These are phyloP conservation scores for Acinonyx jubatus DNA, from an alignment of 2,113 vertebrate genomes.

Conservation along the genomic window DNA sequence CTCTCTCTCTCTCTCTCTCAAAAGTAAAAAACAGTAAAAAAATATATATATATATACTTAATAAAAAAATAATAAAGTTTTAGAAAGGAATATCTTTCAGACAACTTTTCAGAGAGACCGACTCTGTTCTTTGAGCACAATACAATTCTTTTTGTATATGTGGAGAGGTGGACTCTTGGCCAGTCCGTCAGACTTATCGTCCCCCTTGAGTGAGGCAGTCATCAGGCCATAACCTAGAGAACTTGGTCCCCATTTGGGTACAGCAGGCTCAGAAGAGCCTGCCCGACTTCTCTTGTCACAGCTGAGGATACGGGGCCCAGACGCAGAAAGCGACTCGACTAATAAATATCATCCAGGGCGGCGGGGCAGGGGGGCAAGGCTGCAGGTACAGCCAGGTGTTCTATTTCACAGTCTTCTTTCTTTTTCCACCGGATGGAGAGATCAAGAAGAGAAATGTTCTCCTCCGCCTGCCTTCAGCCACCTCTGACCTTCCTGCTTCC, in stretches of 20 bases:
- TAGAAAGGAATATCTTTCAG: neutral
- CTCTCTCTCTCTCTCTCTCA: neutral
- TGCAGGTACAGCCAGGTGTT: neutral
- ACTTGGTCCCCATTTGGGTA: neutral
- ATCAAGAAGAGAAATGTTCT: neutral
- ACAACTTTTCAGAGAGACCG: neutral
- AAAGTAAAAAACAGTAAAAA: neutral
- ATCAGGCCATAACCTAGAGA: neutral
- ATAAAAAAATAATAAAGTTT: neutral
- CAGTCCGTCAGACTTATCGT: neutral
- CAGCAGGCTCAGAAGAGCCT: neutral
- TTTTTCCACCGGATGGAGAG: neutral
- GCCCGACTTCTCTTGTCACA: neutral
- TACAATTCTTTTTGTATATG: neutral
- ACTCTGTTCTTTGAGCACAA: neutral
- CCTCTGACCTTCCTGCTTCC: neutral
- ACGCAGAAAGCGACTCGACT: neutral
- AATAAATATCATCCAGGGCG: rapidly evolving
- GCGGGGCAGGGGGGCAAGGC: neutral
- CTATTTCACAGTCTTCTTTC: neutral
- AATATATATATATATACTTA: no score
- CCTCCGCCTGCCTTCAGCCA: neutral
- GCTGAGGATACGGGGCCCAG: neutral
- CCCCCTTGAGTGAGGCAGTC: neutral
- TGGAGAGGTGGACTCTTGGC: neutral